Conservation (phyloP, 1,140 invertebrate genomes). For the Apis laboriosa region DNA sequence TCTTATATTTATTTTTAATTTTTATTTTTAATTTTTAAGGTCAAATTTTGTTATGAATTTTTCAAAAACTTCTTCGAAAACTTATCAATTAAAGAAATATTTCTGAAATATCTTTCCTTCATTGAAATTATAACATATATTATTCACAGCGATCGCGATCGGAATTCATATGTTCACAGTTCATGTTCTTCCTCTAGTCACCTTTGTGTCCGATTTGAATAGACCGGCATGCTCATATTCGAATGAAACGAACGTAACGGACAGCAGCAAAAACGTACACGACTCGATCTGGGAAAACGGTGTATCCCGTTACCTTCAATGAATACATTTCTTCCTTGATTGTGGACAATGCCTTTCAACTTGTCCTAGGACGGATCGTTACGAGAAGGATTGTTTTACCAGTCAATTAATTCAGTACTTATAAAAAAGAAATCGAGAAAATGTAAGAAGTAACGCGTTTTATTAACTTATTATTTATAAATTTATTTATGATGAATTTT, state of each 20-base stretch:
- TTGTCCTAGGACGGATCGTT: conserved; percentile 1
- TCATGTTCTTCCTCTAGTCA: neutral
- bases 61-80: too few species aligned
- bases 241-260: conserved; percentile 39
- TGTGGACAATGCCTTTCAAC: conserved; percentile 6
- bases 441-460: too few species aligned
- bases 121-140: neutral
- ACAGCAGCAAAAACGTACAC: conserved; percentile 21
- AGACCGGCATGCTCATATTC: conserved; percentile 19
- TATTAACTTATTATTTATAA: too few species aligned
- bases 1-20: too few species aligned
- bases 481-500: too few species aligned
- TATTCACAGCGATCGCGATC: neutral
- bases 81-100: too few species aligned
- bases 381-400: too few species aligned
- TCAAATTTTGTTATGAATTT: too few species aligned
- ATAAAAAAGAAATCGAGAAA: neutral
- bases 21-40: too few species aligned
- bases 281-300: conserved; percentile 25
- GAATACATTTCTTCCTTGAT: conserved; percentile 10
- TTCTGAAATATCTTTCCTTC: neutral
- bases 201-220: conserved; percentile 33
- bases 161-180: conserved; percentile 6
- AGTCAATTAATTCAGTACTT: neutral
- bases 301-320: neutral